Conservation (phyloP, 2,797 vertebrate genomes). For the Pseudomugil gertrudae region DNA sequence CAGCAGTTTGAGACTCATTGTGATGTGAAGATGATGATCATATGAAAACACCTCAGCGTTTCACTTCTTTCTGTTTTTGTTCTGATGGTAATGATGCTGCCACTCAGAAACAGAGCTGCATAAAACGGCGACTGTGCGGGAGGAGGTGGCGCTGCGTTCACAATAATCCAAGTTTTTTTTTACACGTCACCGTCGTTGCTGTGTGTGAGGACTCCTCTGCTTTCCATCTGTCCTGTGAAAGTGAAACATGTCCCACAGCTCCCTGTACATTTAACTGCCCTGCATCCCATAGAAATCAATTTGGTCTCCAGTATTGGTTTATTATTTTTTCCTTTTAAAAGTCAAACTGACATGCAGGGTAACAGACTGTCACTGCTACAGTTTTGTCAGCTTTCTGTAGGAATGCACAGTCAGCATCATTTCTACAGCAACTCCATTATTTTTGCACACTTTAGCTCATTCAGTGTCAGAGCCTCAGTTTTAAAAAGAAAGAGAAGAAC, state of each 20-base stretch:
- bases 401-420: conserved; percentile 30
- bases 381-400: conserved; percentile 22
- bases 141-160: conserved; percentile 18
- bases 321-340: conserved; percentile 23
- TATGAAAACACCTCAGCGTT: conserved; percentile 6
- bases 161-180: conserved; percentile 14
- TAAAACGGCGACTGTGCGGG: not conserved
- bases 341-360: conserved; percentile 6
- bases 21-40: not conserved
- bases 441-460: conserved; percentile 8
- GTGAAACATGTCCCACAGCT: conserved; percentile 14
- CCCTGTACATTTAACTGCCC: not conserved
- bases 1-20: not conserved
- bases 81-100: conserved; percentile 18
- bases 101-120: conserved; percentile 14
- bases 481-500: not conserved
- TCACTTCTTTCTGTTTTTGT: conserved; percentile 13
- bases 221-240: conserved; percentile 15
- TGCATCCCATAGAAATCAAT: conserved; percentile 25
- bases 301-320: conserved; percentile 21
- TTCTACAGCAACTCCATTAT: conserved; percentile 2
- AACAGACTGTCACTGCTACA: conserved; percentile 20
- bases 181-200: not conserved
- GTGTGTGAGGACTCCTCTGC: not conserved
- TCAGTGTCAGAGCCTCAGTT: not conserved